Percentiles rank a stretch among this genome's conserved stretches.
These are phyloP conservation scores for Grallaria varia DNA, from an alignment of 2,113 vertebrate species.

Conservation along the genomic window DNA sequence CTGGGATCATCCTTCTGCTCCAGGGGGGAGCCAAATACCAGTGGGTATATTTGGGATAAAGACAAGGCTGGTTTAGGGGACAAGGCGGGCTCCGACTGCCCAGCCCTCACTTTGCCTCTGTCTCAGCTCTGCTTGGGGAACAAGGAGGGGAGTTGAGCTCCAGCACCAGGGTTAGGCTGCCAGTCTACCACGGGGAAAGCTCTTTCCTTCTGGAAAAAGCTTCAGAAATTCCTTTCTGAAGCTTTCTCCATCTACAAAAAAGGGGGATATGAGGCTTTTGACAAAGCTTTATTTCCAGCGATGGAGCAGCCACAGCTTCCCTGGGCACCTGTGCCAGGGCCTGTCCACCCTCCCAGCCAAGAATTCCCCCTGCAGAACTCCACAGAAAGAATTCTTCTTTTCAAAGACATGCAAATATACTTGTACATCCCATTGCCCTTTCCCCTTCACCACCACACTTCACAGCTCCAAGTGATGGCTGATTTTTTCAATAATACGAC, in stretches of 20 bases:
- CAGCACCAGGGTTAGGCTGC: neutral
- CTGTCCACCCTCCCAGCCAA: neutral
- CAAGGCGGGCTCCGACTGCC: neutral
- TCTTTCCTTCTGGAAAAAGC: neutral
- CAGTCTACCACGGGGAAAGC: neutral
- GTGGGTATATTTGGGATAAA: rapidly evolving
- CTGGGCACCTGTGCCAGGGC: neutral
- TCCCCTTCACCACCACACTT: neutral
- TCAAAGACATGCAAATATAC: neutral
- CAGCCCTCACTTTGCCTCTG: neutral
- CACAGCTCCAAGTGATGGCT: neutral
- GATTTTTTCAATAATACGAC: slow-evolving; percentile 14
- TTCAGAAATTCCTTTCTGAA: neutral
- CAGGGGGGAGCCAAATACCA: neutral
- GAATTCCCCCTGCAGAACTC: neutral
- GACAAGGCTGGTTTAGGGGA: neutral
- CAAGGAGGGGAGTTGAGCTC: too few relatives aligned
- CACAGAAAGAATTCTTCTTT: neutral
- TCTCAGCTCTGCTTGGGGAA: neutral
- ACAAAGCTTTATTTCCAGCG: neutral
- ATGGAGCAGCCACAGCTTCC: neutral
- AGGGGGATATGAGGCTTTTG: neutral
- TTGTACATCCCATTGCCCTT: neutral
- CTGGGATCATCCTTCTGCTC: neutral
- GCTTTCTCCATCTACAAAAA: neutral